Base-by-base conservation (phyloP, 2,888 invertebrate species). In the Tetrapedia diversipes region DNA sequence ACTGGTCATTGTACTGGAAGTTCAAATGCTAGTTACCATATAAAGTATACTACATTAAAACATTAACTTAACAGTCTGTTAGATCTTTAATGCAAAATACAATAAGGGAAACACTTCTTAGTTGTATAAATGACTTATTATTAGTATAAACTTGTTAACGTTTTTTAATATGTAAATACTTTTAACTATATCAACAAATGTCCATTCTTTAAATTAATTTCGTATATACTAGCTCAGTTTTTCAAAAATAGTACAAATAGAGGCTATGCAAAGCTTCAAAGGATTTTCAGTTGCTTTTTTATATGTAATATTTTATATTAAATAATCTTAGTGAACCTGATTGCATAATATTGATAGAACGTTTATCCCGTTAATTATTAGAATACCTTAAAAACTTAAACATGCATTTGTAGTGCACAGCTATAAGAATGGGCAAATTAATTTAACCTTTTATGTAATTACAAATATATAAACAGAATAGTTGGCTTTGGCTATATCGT, bases 241-340 rank as follows among this genome's bases (percentile, higher is more conserved):
- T 22, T 45, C 19, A 24, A 16, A 45, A 70, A 54, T 22, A 71
- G 34, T 71, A 71, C 56, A 49, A 71, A 57, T 41, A 22, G 49
- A 70, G 39, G n/a, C n/a, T n/a, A n/a, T n/a, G n/a, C n/a, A n/a
- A n/a, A n/a, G n/a, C n/a, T n/a, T n/a, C n/a, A n/a, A n/a, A n/a
- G n/a, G n/a, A 43, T 54, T 60, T 19, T 39, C 22, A 11, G n/a
- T 24, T 60, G n/a, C 6, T 19, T 39, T 60, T 41, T 29, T 16
- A 14, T 43, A 41, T 41, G n/a, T n/a, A n/a, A 27, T 49, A 56
- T 56, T 54, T 32, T 19, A n/a, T 27, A 22, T 19, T 6, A 37
- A 34, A 41, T 4, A 2, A 32, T 16, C 24, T 22, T 49, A 61
- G 8, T 29, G 29, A 45, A 47, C 1, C 10, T 45, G 11, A 34